Evolutionary conservation across 1,140 invertebrate genomes (phyloP), one percentile per base, ranked within the genome.

Genomic region (Atopsyche davidsoni): DNA sequence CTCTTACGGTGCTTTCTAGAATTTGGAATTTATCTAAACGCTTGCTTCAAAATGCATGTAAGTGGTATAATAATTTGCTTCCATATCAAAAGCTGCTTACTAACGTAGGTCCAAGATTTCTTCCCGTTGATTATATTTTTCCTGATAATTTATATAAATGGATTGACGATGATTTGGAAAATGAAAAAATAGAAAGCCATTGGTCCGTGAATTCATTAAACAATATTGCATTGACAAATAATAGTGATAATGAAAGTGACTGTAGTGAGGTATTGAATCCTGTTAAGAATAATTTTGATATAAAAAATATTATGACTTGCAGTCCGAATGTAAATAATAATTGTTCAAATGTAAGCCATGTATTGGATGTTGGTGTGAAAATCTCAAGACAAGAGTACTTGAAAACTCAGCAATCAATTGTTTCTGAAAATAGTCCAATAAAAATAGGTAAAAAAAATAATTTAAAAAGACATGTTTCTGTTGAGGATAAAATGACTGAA

Each of bases 11-110:
- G 31, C 55, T 79, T 10, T 70, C 75, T 43, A 69, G 78, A 60
- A 69, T 80, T 55, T 79, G 78, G 79, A 78, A 74, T 7, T 61
- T 78, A 41, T 68, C 70, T 4, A 63, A 67, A 46, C 59, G 75
- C 21, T 54, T 77, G 25, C 52, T 78, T 4, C 66, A 69, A 51
- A 72, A 71, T 57, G 63, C 68, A 17, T 76, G 73, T 50, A 62
- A 61, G 17, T 80, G 76, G 77, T 80, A 79, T 53, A 59, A 64
- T 11, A 60, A 61, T 36, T 56, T 81, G 21, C 65, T 71, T 46
- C 54, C 59, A 23, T 76, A 63, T 56, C 32, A 68, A 40, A 44
- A 66, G 40, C 55, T 59, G 40, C 66, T 80, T 7, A 60, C 72
- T 59, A 31, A 53, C 10, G 61, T 75, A 54, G 78, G 78, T 24